Evolutionary conservation across 1,140 invertebrate species (phyloP).

Genomic region (Eufriesea mexicana): DNA sequence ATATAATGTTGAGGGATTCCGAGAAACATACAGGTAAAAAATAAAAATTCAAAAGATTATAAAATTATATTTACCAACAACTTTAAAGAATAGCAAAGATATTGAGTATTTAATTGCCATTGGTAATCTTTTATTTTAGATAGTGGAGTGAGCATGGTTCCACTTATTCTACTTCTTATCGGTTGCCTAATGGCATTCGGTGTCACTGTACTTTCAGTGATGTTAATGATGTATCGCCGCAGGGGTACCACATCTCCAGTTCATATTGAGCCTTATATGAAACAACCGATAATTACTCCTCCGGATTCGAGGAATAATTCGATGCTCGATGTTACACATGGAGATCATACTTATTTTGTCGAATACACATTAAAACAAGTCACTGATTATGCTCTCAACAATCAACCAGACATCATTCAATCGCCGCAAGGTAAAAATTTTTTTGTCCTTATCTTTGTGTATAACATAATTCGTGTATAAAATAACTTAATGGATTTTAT

Average conservation of each 20-base stretch:
- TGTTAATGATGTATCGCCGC: constrained; percentile 82
- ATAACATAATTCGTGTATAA: neutral
- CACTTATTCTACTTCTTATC: constrained; percentile 84
- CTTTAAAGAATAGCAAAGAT: neutral
- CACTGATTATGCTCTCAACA: constrained; percentile 80
- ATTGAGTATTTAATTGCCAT: neutral
- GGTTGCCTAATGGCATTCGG: constrained; percentile 85
- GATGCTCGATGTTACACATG: constrained; percentile 82
- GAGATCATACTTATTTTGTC: constrained; percentile 83
- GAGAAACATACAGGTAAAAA: constrained; percentile 90
- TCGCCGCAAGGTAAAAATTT: constrained; percentile 80
- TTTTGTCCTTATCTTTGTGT: neutral
- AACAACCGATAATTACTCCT: constrained; percentile 83
- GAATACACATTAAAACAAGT: constrained; percentile 73
- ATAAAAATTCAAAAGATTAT: too few species aligned
- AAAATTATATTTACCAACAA: neutral
- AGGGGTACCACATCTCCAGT: constrained; percentile 81
- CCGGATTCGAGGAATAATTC: constrained; percentile 82
- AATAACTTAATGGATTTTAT: constrained; percentile 40
- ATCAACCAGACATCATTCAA: constrained; percentile 84
- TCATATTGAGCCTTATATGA: constrained; percentile 82
- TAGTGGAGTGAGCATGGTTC: constrained; percentile 84
- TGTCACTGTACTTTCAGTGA: constrained; percentile 85
- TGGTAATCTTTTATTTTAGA: constrained; percentile 80
- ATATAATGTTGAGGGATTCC: constrained; percentile 92